Conservation (phyloP, 2,797 vertebrate species). For the Hypotaenidia philippensis region DNA sequence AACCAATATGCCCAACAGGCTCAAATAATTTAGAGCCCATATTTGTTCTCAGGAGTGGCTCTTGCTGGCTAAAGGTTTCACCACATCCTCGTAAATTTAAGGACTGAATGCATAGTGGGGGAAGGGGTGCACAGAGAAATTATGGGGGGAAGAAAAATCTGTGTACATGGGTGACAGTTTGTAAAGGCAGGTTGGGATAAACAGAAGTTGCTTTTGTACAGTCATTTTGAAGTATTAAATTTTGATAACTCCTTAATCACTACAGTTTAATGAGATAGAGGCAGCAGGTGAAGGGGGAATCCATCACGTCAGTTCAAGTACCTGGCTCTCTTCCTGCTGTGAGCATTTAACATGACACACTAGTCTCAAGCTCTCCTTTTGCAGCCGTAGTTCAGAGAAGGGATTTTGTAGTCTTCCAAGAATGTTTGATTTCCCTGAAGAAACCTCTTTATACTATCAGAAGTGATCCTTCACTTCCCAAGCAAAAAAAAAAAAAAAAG, state of each 20-base stretch:
- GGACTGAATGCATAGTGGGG: background rate
- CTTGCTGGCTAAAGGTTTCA: slow-evolving; percentile 45
- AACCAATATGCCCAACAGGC: background rate
- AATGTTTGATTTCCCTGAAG: slow-evolving; percentile 44
- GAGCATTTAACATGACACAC: slow-evolving; percentile 3
- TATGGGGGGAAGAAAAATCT: background rate
- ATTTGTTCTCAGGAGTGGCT: slow-evolving; percentile 53
- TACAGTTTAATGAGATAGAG: slow-evolving; percentile 68
- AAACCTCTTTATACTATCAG: background rate
- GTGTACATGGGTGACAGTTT: fast-evolving
- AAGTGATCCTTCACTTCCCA: background rate
- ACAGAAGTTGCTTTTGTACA: slow-evolving; percentile 48
- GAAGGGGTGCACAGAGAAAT: background rate
- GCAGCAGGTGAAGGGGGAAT: slow-evolving; percentile 67
- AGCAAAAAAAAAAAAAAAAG: background rate
- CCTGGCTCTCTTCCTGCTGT: slow-evolving; percentile 43
- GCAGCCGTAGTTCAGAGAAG: background rate
- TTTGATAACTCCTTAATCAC: slow-evolving; percentile 77
- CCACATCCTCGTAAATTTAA: slow-evolving; percentile 53
- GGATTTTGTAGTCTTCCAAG: background rate
- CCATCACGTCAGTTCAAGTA: slow-evolving; percentile 54
- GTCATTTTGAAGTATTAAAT: slow-evolving; percentile 69
- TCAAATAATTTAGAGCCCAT: slow-evolving; percentile 64
- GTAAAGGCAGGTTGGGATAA: background rate
- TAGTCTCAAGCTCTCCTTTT: background rate